phyloP scores from a whole-genome alignment of 2,113 vertebrate species.

The Dermatemys mawii region DNA sequence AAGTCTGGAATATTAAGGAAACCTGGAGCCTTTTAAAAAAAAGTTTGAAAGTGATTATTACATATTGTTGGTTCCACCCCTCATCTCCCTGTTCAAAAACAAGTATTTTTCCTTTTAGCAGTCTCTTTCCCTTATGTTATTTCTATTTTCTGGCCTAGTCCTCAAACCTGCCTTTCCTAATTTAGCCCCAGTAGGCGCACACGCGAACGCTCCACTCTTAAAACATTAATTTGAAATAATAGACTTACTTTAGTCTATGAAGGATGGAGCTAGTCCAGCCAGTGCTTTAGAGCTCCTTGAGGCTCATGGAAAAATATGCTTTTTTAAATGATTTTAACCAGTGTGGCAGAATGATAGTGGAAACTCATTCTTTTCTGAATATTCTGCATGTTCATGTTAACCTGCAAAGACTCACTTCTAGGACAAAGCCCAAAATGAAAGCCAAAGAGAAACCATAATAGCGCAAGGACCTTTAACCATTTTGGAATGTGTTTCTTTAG shows the following conservation, averaged over 20 bases:
- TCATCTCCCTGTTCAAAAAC: slow-evolving; percentile 19
- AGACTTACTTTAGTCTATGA: slow-evolving; percentile 64
- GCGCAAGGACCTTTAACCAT: background rate
- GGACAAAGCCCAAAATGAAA: background rate
- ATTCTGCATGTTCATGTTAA: background rate
- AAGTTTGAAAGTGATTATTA: background rate
- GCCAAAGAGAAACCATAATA: background rate
- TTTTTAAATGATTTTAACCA: background rate
- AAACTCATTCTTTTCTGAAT: background rate
- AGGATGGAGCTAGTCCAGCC: slow-evolving; percentile 27
- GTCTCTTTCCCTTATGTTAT: slow-evolving; percentile 61
- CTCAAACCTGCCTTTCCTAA: slow-evolving; percentile 53
- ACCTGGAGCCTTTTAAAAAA: background rate
- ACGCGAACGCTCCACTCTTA: slow-evolving; percentile 54
- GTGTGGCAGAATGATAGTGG: background rate
- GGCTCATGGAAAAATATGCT: background rate
- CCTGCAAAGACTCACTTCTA: background rate
- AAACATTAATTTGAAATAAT: slow-evolving; percentile 72
- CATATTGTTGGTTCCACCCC: slow-evolving; percentile 16
- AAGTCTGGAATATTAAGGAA: background rate
- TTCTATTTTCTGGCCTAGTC: slow-evolving; percentile 45
- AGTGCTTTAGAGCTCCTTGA: slow-evolving; percentile 13
- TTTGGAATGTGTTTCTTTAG: background rate
- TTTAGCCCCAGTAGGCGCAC: slow-evolving; percentile 45
- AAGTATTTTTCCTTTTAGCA: slow-evolving; percentile 60